Base-by-base conservation (phyloP, 2,113 vertebrate genomes). In the Galemys pyrenaicus region DNA sequence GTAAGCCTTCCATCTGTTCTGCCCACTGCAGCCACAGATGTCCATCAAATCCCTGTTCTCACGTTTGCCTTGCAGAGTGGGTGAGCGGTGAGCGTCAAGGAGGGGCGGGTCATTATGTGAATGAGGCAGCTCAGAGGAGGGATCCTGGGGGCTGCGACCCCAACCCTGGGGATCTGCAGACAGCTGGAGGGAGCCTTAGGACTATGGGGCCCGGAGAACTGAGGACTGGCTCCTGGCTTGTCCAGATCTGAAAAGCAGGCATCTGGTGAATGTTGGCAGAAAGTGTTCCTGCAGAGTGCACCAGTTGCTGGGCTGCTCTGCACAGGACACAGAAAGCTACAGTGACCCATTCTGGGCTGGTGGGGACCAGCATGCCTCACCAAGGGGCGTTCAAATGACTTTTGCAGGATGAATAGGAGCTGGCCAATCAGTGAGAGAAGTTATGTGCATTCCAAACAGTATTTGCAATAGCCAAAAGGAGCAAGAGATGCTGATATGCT, bases 321-420 rank as follows among this genome's bases (percentile, higher is more conserved):
- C 22, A 28, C 60, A 20, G 70, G 54, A 35, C 37, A 56, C 7
- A 24, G 62, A n/a, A 44, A n/a, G 17, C 20, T 1, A 60, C 2
- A 51, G 4, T 32, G 4, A 1, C 35, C 74, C 56, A 65, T 35
- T 89, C 56, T 80, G 74, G 32, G 37, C 37, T 17, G 16, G 56
- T 4, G 5, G 22, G 37, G 41, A 20, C 65, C 67, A 0, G 22
- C 17, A 10, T 39, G 22, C 67, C 49, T 84, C 49, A 10, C 28
- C 0, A 0, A 60, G 80, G 44, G 28, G 22, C 41, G 64, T 70
- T 46, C 70, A 51, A 87, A 20, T n/a, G 62, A 44, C 37, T 60
- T 94, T 75, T 80, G 28, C 80, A 71, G 62, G 44, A 51, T 73
- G 62, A 28, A 39, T 58, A 77, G 30, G 87, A 93, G 82, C 51